Base-by-base conservation (phyloP, 2,113 vertebrate species). In the Ceyx cyanopectus region DNA sequence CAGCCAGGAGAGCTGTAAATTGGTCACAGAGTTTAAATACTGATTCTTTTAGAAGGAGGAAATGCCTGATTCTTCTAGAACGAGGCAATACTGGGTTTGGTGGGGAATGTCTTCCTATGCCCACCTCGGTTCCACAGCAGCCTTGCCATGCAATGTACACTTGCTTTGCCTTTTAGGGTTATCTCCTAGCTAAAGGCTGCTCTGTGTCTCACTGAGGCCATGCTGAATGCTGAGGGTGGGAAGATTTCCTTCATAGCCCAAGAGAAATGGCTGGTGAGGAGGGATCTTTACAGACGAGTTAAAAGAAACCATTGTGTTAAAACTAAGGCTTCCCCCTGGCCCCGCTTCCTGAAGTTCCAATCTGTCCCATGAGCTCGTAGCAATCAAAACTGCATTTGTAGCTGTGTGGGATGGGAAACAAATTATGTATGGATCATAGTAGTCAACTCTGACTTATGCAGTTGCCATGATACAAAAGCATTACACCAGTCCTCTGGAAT, bases 351-450 rank as follows among this genome's bases (percentile, higher is more conserved):
- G 34, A 91, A 79, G 54, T 63, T 74, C 54, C 80, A 10, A 43
- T 92, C 89, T 69, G 62, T 89, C 69, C 12, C 58, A 79, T 22
- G 57, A 89, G 66, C 74, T 92, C 1, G 7, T 57, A 80, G 46
- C 88, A 90, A 91, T 95, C 76, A 93, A 81, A 93, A 95, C 69
- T 93, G 69, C 92, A 95, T 93, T 96, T 92, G 89, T 87, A 82
- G 65, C 68, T 95, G 62, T 91, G 68, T 80, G 91, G 86, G 78
- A 89, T 91, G 87, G 32, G 74, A 85, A 95, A 40, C 61, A 85
- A 90, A 92, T 96, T 92, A 92, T 81, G 34, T 87, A 86, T 67
- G 51, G 68, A 95, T 89, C 89, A 96, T 92, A 84, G 84, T 81
- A 88, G 58, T 80, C 86, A 82, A 37, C 60, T 62, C 85, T 95